A percentile compares a stretch with the other conserved stretches of the same genome.
Conservation (phyloP, 2,888 invertebrate species). For the Auanema freiburgensis region DNA sequence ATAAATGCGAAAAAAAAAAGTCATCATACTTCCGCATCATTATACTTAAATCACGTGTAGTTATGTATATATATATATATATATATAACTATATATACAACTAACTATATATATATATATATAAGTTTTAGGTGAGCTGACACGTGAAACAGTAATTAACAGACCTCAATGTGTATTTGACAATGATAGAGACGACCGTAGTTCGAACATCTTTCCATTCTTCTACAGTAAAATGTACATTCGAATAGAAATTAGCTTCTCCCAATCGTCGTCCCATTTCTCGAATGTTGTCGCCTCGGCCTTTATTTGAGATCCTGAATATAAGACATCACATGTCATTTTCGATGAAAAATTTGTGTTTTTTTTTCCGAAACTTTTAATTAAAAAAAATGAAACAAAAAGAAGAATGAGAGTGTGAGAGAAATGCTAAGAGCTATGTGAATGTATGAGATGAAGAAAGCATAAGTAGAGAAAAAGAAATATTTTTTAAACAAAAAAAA, state of each 20-base stretch:
- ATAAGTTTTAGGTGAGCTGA: too few species aligned
- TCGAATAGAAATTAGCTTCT: slow-evolving; percentile 35
- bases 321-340: neutral
- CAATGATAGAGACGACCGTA: slow-evolving; percentile 36
- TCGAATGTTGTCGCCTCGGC: slow-evolving; percentile 18
- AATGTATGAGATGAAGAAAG: neutral
- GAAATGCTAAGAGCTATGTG: neutral
- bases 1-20: neutral
- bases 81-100: too few species aligned
- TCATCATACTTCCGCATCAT: neutral
- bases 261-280: slow-evolving; percentile 25
- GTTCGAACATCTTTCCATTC: slow-evolving; percentile 56
- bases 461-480: neutral
- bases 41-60: too few species aligned
- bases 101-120: too few species aligned
- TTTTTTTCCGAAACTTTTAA: neutral
- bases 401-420: neutral
- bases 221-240: slow-evolving; percentile 46
- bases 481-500: neutral
- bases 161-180: slow-evolving; percentile 22
- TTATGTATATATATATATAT: too few species aligned
- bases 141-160: neutral
- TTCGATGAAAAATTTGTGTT: slow-evolving; percentile 11
- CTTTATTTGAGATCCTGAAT: slow-evolving; percentile 17
- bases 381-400: neutral